A percentile compares a stretch with the other conserved stretches of the same genome.
Conservation (phyloP, 2,888 invertebrate genomes). For the Drosophila ezoana region DNA sequence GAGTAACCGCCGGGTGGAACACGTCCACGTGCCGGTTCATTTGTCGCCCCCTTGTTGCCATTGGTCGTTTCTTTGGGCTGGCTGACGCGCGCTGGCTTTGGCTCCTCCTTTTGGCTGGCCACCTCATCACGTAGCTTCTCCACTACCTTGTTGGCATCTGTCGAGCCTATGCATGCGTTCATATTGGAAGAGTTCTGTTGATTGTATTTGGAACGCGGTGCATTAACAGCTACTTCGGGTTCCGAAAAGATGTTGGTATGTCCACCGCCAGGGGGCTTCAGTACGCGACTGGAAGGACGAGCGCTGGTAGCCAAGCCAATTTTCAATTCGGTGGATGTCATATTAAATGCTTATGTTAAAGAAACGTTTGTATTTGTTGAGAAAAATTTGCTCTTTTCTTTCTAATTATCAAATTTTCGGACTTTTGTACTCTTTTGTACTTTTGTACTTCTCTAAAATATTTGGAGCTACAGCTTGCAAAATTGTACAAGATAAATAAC, state of each 20-base stretch:
- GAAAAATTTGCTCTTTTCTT: too few species aligned
- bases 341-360: conserved; percentile 35
- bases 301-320: conserved; percentile 86
- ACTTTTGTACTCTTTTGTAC: too few species aligned
- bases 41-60: conserved; percentile 56
- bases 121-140: conserved; percentile 81
- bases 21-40: conserved; percentile 85
- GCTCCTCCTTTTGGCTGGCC: conserved; percentile 55
- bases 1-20: conserved; percentile 89
- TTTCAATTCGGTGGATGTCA: conserved; percentile 86
- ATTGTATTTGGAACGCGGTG: conserved; percentile 86
- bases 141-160: conserved; percentile 83
- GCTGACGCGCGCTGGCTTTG: conserved; percentile 42
- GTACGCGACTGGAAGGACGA: conserved; percentile 87
- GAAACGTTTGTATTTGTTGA: too few species aligned
- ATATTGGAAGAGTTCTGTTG: conserved; percentile 85
- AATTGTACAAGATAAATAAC: too few species aligned
- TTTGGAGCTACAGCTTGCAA: too few species aligned
- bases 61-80: conserved; percentile 48
- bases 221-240: conserved; percentile 86
- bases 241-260: conserved; percentile 89
- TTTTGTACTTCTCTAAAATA: too few species aligned
- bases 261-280: conserved; percentile 90
- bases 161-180: conserved; percentile 85
- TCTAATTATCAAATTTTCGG: too few species aligned